A percentile compares a stretch with the other conserved stretches of the same genome.
Conservation (phyloP, 2,888 invertebrate species). For the Nymphalis c-album region DNA sequence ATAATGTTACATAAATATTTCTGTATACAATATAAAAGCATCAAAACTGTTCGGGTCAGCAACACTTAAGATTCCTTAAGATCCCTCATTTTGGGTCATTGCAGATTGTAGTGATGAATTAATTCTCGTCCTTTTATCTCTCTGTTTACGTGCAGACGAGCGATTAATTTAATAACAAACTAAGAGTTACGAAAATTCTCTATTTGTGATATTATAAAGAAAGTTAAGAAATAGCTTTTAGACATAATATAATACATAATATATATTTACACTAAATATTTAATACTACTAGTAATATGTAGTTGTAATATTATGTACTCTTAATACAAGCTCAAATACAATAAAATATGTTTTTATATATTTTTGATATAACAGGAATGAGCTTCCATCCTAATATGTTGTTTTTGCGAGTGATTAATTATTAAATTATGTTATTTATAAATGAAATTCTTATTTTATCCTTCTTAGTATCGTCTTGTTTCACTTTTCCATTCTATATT, state of each 20-base stretch:
- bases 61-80: conserved; percentile 25
- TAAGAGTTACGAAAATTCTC: conserved; percentile 26
- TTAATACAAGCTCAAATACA: too few species aligned
- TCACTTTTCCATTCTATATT: too few species aligned
- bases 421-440: too few species aligned
- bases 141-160: conserved; percentile 69
- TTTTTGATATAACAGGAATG: too few species aligned
- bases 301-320: too few species aligned
- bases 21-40: background rate
- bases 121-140: conserved; percentile 63
- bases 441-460: too few species aligned
- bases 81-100: conserved; percentile 51
- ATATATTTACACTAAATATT: too few species aligned
- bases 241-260: background rate
- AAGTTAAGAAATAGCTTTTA: background rate
- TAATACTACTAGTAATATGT: too few species aligned
- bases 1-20: background rate
- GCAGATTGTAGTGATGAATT: conserved; percentile 68
- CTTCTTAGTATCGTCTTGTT: too few species aligned
- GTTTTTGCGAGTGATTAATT: too few species aligned
- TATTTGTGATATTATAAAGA: background rate
- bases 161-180: conserved; percentile 72
- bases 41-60: conserved; percentile 23
- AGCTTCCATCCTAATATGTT: too few species aligned
- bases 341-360: too few species aligned